phyloP scores from a whole-genome alignment of 2,888 invertebrate species.

The Acronicta psi region DNA sequence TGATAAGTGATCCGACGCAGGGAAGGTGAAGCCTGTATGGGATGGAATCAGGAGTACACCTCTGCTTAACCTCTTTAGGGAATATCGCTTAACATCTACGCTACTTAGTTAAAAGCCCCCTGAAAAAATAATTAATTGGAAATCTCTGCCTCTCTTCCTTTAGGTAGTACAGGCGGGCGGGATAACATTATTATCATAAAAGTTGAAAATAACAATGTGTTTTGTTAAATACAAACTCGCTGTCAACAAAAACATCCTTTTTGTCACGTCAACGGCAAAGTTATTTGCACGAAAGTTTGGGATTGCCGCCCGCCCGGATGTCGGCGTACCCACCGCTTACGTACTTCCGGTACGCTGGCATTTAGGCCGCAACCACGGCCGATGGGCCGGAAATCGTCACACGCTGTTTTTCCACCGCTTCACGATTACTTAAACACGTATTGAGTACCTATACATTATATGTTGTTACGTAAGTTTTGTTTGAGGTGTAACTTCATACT shows the following conservation, averaged over 20 bases:
- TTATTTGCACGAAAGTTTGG: conserved; percentile 53
- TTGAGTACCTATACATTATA: conserved; percentile 24
- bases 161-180: not conserved
- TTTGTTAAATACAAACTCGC: conserved; percentile 14
- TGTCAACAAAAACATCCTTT: conserved; percentile 36
- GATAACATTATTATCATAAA: not conserved
- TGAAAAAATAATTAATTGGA: too few relatives aligned
- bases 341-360: conserved; percentile 51
- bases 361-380: conserved; percentile 44
- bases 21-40: too few relatives aligned
- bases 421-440: conserved; percentile 44
- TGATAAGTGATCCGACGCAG: too few relatives aligned
- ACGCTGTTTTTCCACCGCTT: conserved; percentile 42
- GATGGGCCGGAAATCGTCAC: conserved; percentile 63
- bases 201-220: not conserved
- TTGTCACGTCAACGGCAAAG: conserved; percentile 48
- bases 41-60: too few relatives aligned
- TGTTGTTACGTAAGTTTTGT: conserved; percentile 10
- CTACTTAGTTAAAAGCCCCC: too few relatives aligned
- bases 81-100: too few relatives aligned
- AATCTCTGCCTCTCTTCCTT: not conserved
- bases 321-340: conserved; percentile 48
- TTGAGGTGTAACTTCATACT: too few relatives aligned
- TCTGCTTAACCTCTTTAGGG: too few relatives aligned
- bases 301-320: conserved; percentile 56